Base-by-base conservation (phyloP, 2,797 vertebrate species). In the Microctenopoma lineatum region DNA sequence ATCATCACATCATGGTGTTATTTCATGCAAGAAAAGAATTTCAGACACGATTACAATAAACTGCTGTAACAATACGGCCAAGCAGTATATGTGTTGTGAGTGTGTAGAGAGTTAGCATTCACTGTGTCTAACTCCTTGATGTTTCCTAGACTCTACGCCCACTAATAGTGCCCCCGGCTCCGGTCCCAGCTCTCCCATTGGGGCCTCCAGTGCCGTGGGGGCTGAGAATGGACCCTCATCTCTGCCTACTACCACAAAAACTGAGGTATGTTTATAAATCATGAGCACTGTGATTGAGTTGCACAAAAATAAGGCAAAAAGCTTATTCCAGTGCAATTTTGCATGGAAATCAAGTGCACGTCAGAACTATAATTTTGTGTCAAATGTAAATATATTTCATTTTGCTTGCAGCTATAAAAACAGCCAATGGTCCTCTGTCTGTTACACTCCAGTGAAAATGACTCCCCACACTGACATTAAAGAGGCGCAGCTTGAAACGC, bases 141-240 rank as follows among this genome's bases (percentile, higher is more conserved):
- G 58, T 81, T 89, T 67, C 51, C 13, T 90, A 99, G 98, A 99
- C 83, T 95, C 96, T 55, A 96, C 97, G 18, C 94, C 96, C 83
- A 97, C 95, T 77, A 97, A 95, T 93, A 96, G 95, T 84, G 96
- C 96, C 72, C 96, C 97, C 66, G 98, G 96, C 60, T 98, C 98
- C 12, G 97, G 96, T 73, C 96, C 98, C 81, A 97, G 97, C 90
- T 99, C 98, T 73, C 98, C 98, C 75, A 98, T 95, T 73, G 97
- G 97, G 77, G 96, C 95, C 70, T 96, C 94, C 5, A 93, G 95
- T 92, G 95, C 94, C 92, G 95, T 94, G 80, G 92, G 96, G 81
- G 86, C 94, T 84, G 97, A 99, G 93, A 98, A 94, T 11, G 97
- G 97, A 87, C 93, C 93, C 63, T 95, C 96, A 0, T 94, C 94